Base-by-base conservation (phyloP, 2,797 vertebrate genomes). In the Ambastaia sidthimunki region DNA sequence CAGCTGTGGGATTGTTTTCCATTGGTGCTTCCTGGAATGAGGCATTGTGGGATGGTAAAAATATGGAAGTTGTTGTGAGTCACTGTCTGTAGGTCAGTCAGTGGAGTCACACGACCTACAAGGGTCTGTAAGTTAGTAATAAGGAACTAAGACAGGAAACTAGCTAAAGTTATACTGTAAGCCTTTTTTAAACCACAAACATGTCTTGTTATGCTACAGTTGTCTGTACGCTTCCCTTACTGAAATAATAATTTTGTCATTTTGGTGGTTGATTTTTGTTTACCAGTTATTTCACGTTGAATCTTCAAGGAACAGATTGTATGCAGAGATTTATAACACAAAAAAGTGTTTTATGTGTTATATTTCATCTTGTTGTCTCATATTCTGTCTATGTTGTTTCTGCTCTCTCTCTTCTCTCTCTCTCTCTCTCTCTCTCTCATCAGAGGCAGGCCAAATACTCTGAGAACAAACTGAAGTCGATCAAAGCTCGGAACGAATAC, bases 391-490 rank as follows among this genome's bases (percentile, higher is more conserved):
- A 1, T 72, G 19, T 47, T 47, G 28, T 31, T 28, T 74, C 1
- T 66, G 63, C 78, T 50, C 37, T 15, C n/a, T 47, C n/a, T n/a
- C n/a, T n/a, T 71, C 7, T 31, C 3, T 71, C 15, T 69, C 37
- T 63, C 18, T 71, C 48, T 76, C 57, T 65, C 48, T 71, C 69
- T 73, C 47, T 66, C 28, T 82, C 18, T 62, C 88, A 81, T 89
- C 87, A 94, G 98, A 96, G 98, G 85, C 97, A 98, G 93, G 97
- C 98, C 86, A 99, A 99, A 89, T 99, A 99, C 85, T 99, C 96
- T 0, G 98, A 99, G 91, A 99, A 99, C 93, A 99, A 99, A 91
- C 93, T 99, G 90, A 99, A 99, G 90, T 99, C 97, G 3, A 97
- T 99, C 93, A 99, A 99, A 93, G 96, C 98, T 0, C 94, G 98